phyloP scores from a whole-genome alignment of 2,888 invertebrate genomes.

The Cheilosia scutellata region DNA sequence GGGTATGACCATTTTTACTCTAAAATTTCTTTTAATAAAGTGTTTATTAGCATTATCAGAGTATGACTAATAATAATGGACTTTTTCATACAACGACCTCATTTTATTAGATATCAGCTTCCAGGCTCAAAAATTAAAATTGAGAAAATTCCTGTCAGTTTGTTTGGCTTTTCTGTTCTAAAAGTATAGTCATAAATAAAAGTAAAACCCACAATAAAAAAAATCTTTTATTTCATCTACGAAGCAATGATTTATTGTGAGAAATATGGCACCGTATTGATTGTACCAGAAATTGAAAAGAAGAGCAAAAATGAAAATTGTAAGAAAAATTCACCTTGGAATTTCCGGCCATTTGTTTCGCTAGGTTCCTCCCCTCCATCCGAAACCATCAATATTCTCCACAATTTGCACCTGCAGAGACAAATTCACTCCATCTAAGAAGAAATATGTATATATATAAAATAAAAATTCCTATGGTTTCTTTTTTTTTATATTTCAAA shows the following conservation, averaged over 20 bases:
- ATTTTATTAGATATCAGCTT: too few relatives aligned
- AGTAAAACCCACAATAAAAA: conserved; percentile 13
- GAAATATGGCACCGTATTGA: conserved; percentile 62
- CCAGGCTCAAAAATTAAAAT: conserved; percentile 2
- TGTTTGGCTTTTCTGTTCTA: neutral
- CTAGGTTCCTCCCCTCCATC: neutral
- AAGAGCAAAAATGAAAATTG: conserved; percentile 10
- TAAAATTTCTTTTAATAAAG: too few relatives aligned
- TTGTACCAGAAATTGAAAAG: conserved; percentile 46
- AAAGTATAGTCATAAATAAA: conserved; percentile 34
- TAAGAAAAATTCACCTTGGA: conserved; percentile 46
- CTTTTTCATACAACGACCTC: too few relatives aligned
- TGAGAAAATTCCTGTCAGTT: conserved; percentile 14
- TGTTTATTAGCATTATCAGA: too few relatives aligned
- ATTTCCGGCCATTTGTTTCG: conserved; percentile 52
- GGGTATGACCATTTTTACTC: too few relatives aligned
- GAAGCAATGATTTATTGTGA: conserved; percentile 54
- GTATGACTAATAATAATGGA: too few relatives aligned
- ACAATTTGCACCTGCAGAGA: conserved; percentile 58
- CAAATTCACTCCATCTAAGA: conserved; percentile 39
- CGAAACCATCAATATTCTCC: conserved; percentile 1
- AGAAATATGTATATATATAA: conserved; percentile 19
- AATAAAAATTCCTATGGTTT: neutral
- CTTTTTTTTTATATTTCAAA: neutral
- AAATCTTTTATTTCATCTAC: conserved; percentile 33